These are phyloP conservation scores for Catalaphyllia jardinei DNA, from an alignment of 64 coral and sea anemone species.

Conservation along the genomic window DNA sequence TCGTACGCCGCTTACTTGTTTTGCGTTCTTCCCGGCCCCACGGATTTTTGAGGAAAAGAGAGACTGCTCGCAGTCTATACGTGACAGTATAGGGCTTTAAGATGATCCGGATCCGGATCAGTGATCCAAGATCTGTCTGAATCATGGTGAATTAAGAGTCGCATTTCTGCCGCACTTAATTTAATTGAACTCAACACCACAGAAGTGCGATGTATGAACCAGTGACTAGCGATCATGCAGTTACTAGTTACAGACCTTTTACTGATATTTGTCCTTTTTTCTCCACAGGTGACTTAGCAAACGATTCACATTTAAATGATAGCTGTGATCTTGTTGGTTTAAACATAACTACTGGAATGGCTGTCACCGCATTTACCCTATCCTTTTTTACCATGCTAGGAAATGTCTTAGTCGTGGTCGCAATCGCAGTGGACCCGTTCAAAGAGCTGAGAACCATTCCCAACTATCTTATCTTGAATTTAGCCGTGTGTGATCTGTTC, in stretches of 20 bases:
- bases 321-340: background rate
- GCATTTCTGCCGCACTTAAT: too few relatives aligned
- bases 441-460: constrained; percentile 83
- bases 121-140: too few relatives aligned
- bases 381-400: constrained; percentile 65
- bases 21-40: too few relatives aligned
- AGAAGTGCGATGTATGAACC: too few relatives aligned
- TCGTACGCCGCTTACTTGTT: too few relatives aligned
- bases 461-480: constrained; percentile 75
- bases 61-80: too few relatives aligned
- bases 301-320: background rate
- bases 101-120: too few relatives aligned
- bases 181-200: too few relatives aligned
- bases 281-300: background rate
- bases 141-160: too few relatives aligned
- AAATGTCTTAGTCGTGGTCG: constrained; percentile 70
- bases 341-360: background rate
- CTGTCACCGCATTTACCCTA: background rate
- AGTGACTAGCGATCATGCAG: too few relatives aligned
- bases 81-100: too few relatives aligned
- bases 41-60: too few relatives aligned
- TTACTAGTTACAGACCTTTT: background rate
- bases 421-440: constrained; percentile 67
- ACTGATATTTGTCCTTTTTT: background rate
- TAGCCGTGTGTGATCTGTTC: constrained; percentile 78